Conservation (phyloP, 37 sponge, comb jelly and placozoan species). For the Theonella swinhoei region DNA sequence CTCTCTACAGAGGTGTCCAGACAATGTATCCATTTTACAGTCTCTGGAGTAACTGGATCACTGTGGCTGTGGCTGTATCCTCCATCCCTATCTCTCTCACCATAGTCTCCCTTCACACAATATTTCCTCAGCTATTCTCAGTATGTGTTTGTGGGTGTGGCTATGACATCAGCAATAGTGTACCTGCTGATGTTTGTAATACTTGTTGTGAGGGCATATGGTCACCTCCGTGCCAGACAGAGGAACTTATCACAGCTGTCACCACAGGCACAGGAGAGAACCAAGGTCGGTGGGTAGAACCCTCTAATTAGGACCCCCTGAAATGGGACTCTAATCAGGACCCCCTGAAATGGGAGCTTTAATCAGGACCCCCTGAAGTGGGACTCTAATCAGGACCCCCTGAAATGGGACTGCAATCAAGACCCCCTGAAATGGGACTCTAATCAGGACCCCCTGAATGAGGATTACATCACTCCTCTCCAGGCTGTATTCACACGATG, state of each 20-base stretch:
- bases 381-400: too few relatives aligned
- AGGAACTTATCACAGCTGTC: conserved; percentile 15
- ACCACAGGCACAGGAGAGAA: neutral
- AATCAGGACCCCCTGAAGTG: too few relatives aligned
- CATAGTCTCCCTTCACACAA: neutral
- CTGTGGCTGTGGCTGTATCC: conserved; percentile 63
- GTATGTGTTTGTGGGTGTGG: conserved; percentile 40
- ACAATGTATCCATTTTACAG: conserved; percentile 49
- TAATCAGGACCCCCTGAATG: too few relatives aligned
- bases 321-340: too few relatives aligned
- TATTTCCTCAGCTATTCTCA: neutral
- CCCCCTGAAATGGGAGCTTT: too few relatives aligned
- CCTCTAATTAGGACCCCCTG: too few relatives aligned
- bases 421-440: too few relatives aligned
- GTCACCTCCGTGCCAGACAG: conserved; percentile 13
- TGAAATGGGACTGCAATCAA: too few relatives aligned
- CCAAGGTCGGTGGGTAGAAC: neutral
- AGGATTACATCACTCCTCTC: neutral
- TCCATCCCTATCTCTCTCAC: neutral
- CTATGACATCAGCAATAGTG: conserved; percentile 15
- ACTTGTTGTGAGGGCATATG: conserved; percentile 1
- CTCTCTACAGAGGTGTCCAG: conserved; percentile 33
- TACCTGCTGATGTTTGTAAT: conserved; percentile 33
- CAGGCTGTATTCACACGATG: conserved; percentile 9
- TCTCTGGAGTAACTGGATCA: conserved; percentile 55